Evolutionary conservation across 2,113 vertebrate species (phyloP).

Genomic region (Oxygymnocypris stewartii): DNA sequence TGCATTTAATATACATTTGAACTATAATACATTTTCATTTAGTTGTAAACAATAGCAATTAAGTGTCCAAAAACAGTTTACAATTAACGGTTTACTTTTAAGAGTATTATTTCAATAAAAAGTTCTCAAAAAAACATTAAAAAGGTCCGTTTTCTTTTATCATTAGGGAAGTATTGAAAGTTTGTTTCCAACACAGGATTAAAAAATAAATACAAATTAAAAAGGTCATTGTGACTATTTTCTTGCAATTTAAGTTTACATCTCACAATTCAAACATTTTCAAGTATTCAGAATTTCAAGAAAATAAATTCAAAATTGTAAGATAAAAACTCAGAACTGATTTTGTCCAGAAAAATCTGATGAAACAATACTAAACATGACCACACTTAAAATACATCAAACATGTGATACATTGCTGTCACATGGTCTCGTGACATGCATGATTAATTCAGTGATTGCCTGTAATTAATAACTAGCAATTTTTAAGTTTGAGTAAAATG

Average conservation of each 20-base stretch:
- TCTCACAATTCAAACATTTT: too few relatives aligned
- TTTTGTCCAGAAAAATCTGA: background rate
- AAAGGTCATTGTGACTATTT: too few relatives aligned
- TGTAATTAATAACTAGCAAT: background rate
- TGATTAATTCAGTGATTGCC: background rate
- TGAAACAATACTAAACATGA: background rate
- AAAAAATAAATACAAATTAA: too few relatives aligned
- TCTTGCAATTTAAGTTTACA: background rate
- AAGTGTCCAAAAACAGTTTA: too few relatives aligned
- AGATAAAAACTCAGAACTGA: background rate
- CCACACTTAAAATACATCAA: background rate
- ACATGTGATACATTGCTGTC: background rate
- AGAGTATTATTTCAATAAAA: too few relatives aligned
- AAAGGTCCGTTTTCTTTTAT: too few relatives aligned
- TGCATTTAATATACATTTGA: too few relatives aligned
- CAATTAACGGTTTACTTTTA: too few relatives aligned
- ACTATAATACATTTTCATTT: too few relatives aligned
- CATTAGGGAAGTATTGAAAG: too few relatives aligned
- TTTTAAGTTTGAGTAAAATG: background rate
- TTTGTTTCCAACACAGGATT: background rate
- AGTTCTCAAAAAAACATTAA: too few relatives aligned
- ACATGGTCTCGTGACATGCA: background rate
- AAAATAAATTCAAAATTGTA: background rate
- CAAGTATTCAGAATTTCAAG: background rate
- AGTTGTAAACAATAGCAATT: too few relatives aligned